Percentiles rank a stretch among this genome's conserved stretches.
Conservation (phyloP, 2,113 vertebrate genomes). For the Alaudala cheleensis region DNA sequence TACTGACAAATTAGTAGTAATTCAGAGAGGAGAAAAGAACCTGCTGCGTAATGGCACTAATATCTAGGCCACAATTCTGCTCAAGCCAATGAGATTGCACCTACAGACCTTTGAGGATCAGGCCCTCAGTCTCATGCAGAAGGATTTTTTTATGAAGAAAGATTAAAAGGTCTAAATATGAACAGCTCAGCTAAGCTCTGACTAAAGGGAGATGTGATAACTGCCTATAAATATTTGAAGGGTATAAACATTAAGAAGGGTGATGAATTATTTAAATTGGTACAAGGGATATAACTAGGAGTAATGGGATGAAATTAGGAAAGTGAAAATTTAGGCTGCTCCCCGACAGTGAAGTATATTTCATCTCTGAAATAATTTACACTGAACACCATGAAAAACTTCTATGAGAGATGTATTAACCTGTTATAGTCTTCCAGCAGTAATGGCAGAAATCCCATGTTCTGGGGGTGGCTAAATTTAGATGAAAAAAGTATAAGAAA, state of each 20-base stretch:
- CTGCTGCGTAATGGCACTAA: background rate
- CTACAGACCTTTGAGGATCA: constrained; percentile 50
- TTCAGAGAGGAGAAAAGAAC: background rate
- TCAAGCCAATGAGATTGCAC: constrained; percentile 14
- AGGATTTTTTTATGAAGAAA: constrained; percentile 58
- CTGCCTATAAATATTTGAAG: constrained; percentile 71
- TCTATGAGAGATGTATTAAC: background rate
- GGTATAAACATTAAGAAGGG: constrained; percentile 65
- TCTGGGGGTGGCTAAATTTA: background rate
- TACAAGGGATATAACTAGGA: constrained; percentile 57
- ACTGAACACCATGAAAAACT: constrained; percentile 1
- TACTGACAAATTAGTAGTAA: background rate
- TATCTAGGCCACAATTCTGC: background rate
- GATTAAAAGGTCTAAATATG: constrained; percentile 62
- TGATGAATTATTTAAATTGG: constrained; percentile 62
- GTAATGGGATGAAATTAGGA: constrained; percentile 62
- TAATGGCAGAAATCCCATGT: background rate
- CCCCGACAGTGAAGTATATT: constrained; percentile 35
- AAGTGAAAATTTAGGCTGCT: constrained; percentile 51
- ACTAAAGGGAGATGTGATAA: constrained; percentile 59
- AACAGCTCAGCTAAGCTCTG: constrained; percentile 48
- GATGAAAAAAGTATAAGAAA: background rate
- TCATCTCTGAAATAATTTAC: constrained; percentile 59
- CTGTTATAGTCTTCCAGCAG: background rate
- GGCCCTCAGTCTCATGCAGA: constrained; percentile 3